These are phyloP conservation scores for Pseudorhombus dupliciocellatus DNA, from an alignment of 2,113 vertebrate genomes.

Conservation along the genomic window DNA sequence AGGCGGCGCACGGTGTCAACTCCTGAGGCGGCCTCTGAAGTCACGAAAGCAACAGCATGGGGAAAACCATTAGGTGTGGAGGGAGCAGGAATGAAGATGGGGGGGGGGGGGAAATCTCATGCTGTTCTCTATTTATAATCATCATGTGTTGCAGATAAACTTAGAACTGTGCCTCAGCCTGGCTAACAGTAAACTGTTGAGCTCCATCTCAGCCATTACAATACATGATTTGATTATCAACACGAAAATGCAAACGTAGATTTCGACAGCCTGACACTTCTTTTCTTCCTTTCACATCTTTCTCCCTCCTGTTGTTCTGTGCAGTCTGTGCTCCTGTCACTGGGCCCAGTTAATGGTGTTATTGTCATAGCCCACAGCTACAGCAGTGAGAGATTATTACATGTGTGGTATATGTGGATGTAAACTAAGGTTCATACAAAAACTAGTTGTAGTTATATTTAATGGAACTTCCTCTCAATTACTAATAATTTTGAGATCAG, in stretches of 20 bases:
- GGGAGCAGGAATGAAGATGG: conserved; percentile 12
- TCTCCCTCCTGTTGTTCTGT: neutral
- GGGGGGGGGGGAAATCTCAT: conserved; percentile 27
- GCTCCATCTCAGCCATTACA: neutral
- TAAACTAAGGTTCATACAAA: too few species aligned
- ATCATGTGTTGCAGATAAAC: conserved; percentile 68
- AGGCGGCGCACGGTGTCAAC: conserved; percentile 33
- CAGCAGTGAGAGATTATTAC: too few species aligned
- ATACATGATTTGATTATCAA: neutral
- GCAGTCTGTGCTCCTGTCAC: neutral
- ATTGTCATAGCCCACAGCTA: neutral
- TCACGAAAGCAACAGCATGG: conserved; percentile 16
- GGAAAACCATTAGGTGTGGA: conserved; percentile 36
- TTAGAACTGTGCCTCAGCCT: conserved; percentile 24
- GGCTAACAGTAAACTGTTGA: neutral
- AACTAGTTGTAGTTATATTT: too few species aligned
- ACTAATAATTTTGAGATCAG: too few species aligned
- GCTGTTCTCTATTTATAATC: conserved; percentile 66
- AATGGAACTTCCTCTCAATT: too few species aligned
- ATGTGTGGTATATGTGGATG: too few species aligned
- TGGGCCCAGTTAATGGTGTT: neutral
- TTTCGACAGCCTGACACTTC: neutral
- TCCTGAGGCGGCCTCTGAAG: conserved; percentile 17
- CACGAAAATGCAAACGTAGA: conserved; percentile 5
- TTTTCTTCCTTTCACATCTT: neutral